A percentile compares a stretch with the other conserved stretches of the same genome.
phyloP scores from a whole-genome alignment of 2,113 vertebrate species.

The Pampusana beccarii region DNA sequence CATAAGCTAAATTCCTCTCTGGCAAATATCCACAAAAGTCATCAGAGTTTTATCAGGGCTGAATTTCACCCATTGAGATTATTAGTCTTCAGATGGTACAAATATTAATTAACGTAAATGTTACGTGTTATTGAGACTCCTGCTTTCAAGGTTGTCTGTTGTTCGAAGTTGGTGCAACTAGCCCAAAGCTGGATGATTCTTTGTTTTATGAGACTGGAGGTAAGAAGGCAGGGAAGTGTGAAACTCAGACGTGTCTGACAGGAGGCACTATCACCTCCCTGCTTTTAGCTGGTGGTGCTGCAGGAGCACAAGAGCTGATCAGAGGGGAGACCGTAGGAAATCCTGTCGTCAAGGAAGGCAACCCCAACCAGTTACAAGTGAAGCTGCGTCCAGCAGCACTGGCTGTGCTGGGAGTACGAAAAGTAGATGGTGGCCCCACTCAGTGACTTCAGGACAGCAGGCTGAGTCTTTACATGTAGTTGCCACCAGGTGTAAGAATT shows the following conservation, averaged over 20 bases:
- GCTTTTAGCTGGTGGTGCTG: neutral
- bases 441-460: neutral
- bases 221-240: neutral
- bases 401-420: neutral
- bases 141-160: neutral
- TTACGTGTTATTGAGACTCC: neutral
- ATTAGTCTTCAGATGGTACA: too few relatives aligned
- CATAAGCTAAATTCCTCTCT: neutral
- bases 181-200: neutral
- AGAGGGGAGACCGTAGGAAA: neutral
- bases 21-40: neutral
- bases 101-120: too few relatives aligned
- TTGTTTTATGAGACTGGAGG: neutral
- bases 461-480: neutral
- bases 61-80: neutral
- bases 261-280: neutral
- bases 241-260: neutral
- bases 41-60: neutral
- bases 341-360: neutral
- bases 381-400: accelerated
- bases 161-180: neutral
- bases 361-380: accelerated
- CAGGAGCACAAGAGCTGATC: neutral
- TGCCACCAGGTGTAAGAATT: neutral
- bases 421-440: neutral